These are phyloP conservation scores for Troglohyphantes excavatus DNA, from an alignment of 2,888 invertebrate species.

Conservation along the genomic window DNA sequence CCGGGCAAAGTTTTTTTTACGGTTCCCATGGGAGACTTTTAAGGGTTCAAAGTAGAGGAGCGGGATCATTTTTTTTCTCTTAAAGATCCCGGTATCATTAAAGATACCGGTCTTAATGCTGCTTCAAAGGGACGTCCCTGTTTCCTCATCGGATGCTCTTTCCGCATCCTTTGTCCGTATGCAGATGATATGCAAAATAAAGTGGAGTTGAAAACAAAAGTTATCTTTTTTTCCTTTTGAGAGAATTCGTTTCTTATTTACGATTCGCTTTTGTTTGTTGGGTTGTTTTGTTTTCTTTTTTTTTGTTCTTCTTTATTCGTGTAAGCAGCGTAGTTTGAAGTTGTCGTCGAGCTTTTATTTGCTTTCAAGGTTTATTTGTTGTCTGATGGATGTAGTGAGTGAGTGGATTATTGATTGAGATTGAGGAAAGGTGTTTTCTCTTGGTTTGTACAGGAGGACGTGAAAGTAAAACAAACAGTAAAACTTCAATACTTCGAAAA, in stretches of 20 bases:
- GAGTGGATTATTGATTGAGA: background rate
- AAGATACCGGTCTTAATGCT: background rate
- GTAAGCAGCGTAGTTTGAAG: background rate
- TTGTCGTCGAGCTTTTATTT: background rate
- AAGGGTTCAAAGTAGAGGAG: background rate
- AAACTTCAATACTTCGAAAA: too few species aligned
- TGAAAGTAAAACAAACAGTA: too few species aligned
- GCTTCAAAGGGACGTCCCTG: background rate
- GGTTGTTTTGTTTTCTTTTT: background rate
- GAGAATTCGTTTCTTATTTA: background rate
- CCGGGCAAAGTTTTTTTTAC: background rate
- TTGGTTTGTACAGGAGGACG: too few species aligned
- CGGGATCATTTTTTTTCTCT: too few species aligned
- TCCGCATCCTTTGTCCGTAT: slow-evolving; percentile 2
- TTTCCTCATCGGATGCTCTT: background rate
- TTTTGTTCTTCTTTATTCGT: background rate
- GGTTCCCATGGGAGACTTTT: background rate
- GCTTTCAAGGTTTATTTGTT: background rate
- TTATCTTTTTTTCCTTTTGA: background rate
- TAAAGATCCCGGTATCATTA: background rate
- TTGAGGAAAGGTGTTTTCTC: too few species aligned
- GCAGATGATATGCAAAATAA: slow-evolving; percentile 20
- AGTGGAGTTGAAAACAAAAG: slow-evolving; percentile 6
- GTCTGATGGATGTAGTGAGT: background rate
- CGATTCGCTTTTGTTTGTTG: background rate